Evolutionary conservation across 2,888 invertebrate genomes (phyloP).

Genomic region (Lepidocyrtinus sp.): DNA sequence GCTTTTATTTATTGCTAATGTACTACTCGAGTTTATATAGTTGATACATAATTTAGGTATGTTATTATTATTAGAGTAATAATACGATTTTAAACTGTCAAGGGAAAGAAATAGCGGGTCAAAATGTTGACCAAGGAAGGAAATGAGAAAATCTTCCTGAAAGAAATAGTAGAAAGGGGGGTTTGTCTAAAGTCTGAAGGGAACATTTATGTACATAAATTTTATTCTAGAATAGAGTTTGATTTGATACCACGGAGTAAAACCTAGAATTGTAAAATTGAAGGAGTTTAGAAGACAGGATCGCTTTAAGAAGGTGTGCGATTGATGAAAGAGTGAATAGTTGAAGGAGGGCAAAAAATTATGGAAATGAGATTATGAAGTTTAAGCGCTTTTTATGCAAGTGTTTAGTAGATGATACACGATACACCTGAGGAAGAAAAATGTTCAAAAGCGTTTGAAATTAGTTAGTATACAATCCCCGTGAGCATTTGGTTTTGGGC

Average conservation of each 20-base stretch:
- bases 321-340: conserved; percentile 48
- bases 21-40: conserved; percentile 2
- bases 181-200: too few relatives aligned
- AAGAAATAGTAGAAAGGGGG: not conserved
- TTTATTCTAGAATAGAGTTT: too few relatives aligned
- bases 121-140: conserved; percentile 39
- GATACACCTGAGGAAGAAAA: too few relatives aligned
- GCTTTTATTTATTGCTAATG: conserved; percentile 25
- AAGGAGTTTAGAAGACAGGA: conserved; percentile 2
- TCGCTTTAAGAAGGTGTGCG: too few relatives aligned
- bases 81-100: conserved; percentile 40
- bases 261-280: conserved; percentile 24
- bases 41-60: conserved; percentile 26
- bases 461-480: too few relatives aligned
- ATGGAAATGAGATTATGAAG: too few relatives aligned
- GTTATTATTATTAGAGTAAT: not conserved
- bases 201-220: too few relatives aligned
- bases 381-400: too few relatives aligned
- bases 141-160: conserved; percentile 30
- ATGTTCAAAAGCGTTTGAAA: too few relatives aligned
- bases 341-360: conserved; percentile 25
- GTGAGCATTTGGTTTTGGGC: too few relatives aligned
- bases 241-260: too few relatives aligned
- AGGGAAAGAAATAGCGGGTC: conserved; percentile 44
- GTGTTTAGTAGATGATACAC: too few relatives aligned